These are phyloP conservation scores for Plecturocebus donacophilus DNA, from an alignment of 2,113 vertebrate species.

Conservation along the genomic window DNA sequence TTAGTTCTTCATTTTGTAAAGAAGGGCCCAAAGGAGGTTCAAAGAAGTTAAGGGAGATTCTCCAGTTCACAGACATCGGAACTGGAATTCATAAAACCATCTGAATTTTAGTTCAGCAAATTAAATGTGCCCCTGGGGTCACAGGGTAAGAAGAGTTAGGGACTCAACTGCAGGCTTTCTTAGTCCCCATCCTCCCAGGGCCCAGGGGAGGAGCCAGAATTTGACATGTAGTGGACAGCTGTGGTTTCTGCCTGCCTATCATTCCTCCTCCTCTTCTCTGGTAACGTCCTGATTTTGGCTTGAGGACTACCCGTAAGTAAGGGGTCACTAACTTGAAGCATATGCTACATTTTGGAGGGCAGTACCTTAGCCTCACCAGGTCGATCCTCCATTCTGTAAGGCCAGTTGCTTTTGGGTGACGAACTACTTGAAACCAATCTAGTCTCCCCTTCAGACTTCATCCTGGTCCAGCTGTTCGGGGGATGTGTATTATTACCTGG, in stretches of 20 bases:
- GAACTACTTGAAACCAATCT: not conserved
- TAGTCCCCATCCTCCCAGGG: not conserved
- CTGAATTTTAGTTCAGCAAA: not conserved
- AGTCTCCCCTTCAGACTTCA: not conserved
- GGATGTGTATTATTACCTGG: no score
- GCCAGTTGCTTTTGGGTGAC: not conserved
- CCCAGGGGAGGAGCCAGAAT: not conserved
- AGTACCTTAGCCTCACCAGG: not conserved
- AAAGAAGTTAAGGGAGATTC: not conserved
- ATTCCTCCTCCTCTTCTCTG: not conserved
- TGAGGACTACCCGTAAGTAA: not conserved
- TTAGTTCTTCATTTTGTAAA: not conserved
- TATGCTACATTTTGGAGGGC: not conserved
- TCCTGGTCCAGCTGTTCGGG: not conserved
- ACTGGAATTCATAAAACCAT: not conserved
- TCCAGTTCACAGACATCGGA: not conserved
- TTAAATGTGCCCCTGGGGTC: not conserved
- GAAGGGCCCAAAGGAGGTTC: not conserved
- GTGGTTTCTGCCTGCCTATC: not conserved
- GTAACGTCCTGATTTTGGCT: not conserved
- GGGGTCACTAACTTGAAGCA: not conserved
- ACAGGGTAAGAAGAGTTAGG: not conserved
- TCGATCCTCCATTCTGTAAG: not conserved
- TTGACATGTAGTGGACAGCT: not conserved
- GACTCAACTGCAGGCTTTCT: not conserved